Base-by-base conservation (phyloP, 2,888 invertebrate species). In the Drymonia ruficornis region DNA sequence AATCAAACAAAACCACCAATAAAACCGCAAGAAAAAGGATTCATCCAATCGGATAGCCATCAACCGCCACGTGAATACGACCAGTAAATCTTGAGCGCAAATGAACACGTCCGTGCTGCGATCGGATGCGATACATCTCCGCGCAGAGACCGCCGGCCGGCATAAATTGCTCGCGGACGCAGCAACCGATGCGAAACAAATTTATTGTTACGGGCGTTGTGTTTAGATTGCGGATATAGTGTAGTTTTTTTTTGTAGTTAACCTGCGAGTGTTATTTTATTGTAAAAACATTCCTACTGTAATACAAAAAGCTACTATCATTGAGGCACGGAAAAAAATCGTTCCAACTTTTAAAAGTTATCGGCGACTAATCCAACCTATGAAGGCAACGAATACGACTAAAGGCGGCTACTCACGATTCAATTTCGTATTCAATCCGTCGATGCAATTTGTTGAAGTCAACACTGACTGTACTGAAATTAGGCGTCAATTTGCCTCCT, bases 81-180 rank as follows among this genome's bases (percentile, higher is more conserved):
- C 69, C 67, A 61, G 72, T 84, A 84, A 84, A 83, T 83, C 81
- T 80, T 73, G 52, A 55, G 73, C 71, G 72, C 81, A 84, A 86
- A 85, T 86, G 87, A 84, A 84, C 84, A 84, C 76, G 85, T 86
- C 86, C 65, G 71, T 74, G 72, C 72, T 74, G 68, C 72, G 78
- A 83, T 82, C 83, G 83, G 85, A 84, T 78, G 74, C 83, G 72
- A 88, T 87, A 84, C 84, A 86, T 87, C 84, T 83, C 80, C 61
- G 70, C 72, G 53, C 67, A 56, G 77, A 75, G 73, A 72, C 76
- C 71, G 74, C 53, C 56, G 71, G 76, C 70, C 73, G 70, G 78
- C 81, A 83, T 87, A 84, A 85, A 86, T 85, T 80, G 81, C 65
- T 61, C 58, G 76, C 76, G 72, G 81, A 81, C 80, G 76, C 77